Conservation (phyloP, 37 sponge, comb jelly and placozoan species). For the Ephydatia muelleri region DNA sequence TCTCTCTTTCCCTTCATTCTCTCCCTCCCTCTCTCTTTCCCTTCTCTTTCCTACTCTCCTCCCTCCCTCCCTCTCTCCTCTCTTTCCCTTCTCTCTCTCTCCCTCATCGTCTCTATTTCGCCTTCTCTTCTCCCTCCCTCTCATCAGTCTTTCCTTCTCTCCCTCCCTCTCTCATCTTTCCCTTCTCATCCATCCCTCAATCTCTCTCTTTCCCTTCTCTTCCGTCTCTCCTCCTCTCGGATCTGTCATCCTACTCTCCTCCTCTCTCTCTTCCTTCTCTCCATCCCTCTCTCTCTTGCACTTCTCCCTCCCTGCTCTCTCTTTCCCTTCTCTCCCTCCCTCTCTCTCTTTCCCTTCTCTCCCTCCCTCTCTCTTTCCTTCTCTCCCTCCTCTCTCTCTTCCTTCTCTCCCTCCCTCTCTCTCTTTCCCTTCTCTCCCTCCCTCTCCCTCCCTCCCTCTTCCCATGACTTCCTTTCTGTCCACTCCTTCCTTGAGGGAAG, state of each 20-base stretch:
- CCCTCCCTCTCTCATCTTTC: not conserved
- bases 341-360: not conserved
- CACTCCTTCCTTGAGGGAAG: slow-evolving; percentile 8
- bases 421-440: not conserved
- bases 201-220: not conserved
- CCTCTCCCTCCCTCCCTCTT: not conserved
- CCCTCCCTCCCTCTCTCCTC: no score
- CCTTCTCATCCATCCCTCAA: not conserved
- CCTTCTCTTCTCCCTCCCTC: no score
- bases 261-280: not conserved
- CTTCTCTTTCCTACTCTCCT: no score
- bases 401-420: not conserved
- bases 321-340: not conserved
- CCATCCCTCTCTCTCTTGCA: not conserved
- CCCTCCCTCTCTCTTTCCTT: not conserved
- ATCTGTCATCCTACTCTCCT: not conserved
- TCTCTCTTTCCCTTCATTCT: no score
- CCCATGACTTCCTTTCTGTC: slow-evolving; percentile 25
- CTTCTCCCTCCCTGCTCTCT: not conserved
- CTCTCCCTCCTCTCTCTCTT: not conserved
- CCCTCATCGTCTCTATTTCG: no score
- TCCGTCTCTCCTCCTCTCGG: not conserved
- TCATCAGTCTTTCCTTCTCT: not conserved
- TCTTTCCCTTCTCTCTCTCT: no score
- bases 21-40: no score